Evolutionary conservation across 2,113 vertebrate genomes (phyloP).

Genomic region (Grammomys surdaster): DNA sequence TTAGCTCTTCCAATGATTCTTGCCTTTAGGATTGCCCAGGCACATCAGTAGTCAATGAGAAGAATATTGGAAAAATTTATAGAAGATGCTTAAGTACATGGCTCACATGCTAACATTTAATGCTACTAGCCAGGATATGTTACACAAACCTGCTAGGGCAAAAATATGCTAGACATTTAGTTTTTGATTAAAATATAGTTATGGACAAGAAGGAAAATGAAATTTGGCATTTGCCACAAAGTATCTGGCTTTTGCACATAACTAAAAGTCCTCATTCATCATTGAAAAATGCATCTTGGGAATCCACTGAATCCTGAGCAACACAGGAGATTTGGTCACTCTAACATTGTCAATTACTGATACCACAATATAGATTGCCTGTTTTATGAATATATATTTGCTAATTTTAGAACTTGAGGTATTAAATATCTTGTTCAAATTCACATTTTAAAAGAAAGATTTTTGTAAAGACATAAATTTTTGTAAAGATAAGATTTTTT

Average conservation of each 20-base stretch:
- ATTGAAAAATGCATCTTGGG: neutral
- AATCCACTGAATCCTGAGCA: neutral
- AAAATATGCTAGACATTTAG: neutral
- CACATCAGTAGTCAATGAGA: neutral
- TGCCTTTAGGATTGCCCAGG: neutral
- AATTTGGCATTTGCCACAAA: neutral
- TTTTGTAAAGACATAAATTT: neutral
- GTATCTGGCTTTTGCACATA: neutral
- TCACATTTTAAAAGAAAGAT: neutral
- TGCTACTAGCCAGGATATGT: neutral
- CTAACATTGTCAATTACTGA: neutral
- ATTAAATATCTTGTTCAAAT: neutral
- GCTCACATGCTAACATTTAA: neutral
- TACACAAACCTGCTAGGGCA: neutral
- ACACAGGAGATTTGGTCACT: neutral
- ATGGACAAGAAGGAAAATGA: neutral
- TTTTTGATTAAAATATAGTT: constrained; percentile 14
- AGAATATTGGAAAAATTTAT: neutral
- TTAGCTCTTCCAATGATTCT: neutral
- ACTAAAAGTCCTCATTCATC: neutral
- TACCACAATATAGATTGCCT: neutral
- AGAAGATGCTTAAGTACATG: neutral
- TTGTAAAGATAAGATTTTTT: no score
- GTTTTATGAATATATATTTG: neutral
- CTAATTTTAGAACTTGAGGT: neutral